Conservation (phyloP, 1,140 invertebrate genomes). For the Dolichoris vasculosae region DNA sequence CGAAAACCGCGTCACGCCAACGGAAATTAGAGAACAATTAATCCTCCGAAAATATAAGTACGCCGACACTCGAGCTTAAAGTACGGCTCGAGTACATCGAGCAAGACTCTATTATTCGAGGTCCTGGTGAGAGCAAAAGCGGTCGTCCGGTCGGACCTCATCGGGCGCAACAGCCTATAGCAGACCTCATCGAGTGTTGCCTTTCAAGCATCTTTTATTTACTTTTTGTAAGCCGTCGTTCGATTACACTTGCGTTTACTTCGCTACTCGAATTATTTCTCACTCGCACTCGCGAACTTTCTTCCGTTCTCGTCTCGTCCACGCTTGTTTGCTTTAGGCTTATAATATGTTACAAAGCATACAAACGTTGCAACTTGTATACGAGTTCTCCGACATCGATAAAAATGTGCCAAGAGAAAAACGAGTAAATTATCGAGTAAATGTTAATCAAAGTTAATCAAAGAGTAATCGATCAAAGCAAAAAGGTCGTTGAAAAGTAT, state of each 20-base stretch:
- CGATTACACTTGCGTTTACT: background rate
- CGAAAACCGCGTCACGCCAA: slow-evolving; percentile 55
- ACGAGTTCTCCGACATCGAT: too few species aligned
- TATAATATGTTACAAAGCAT: too few species aligned
- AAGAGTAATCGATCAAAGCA: too few species aligned
- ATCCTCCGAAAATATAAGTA: slow-evolving; percentile 30
- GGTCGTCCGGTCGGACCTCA: background rate
- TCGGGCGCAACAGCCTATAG: background rate
- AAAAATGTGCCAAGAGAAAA: too few species aligned
- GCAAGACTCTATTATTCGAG: slow-evolving; percentile 5
- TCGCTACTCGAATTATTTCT: background rate
- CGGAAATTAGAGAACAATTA: slow-evolving; percentile 72
- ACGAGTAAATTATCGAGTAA: too few species aligned
- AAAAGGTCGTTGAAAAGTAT: too few species aligned
- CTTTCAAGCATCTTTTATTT: background rate
- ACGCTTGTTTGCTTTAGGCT: too few species aligned
- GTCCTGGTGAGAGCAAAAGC: background rate
- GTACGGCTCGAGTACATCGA: background rate
- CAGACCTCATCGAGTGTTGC: slow-evolving; percentile 27
- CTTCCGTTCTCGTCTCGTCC: too few species aligned
- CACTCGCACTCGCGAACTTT: background rate
- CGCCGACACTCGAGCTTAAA: too few species aligned
- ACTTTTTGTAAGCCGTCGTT: background rate
- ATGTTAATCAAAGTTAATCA: too few species aligned
- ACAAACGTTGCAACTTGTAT: too few species aligned